A percentile compares a stretch with the other conserved stretches of the same genome.
These are phyloP conservation scores for Netta rufina DNA, from an alignment of 2,797 vertebrate species.

Conservation along the genomic window DNA sequence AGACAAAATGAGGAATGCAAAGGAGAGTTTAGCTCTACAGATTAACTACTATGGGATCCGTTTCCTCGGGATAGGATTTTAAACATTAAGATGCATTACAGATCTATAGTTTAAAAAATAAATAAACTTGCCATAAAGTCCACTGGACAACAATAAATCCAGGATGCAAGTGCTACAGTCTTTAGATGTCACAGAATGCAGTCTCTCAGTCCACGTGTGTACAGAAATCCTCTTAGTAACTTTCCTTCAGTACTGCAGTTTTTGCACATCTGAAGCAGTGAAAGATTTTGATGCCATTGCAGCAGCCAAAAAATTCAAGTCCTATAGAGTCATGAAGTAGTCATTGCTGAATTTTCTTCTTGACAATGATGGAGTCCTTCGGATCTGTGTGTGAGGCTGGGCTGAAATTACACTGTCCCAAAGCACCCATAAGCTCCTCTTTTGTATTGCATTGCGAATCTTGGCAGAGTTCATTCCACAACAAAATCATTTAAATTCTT, in stretches of 20 bases:
- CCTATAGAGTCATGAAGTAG: background rate
- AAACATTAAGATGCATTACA: conserved; percentile 35
- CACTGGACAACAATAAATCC: background rate
- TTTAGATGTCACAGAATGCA: background rate
- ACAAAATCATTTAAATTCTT: conserved; percentile 24
- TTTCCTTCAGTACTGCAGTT: background rate
- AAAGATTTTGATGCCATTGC: background rate
- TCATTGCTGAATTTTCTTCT: conserved; percentile 34
- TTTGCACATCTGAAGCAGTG: background rate
- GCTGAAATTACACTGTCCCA: conserved; percentile 47
- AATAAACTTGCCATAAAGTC: background rate
- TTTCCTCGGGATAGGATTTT: conserved; percentile 42
- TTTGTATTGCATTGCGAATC: conserved; percentile 10
- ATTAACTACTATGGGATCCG: background rate
- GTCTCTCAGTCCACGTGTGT: background rate
- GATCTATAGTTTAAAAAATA: background rate
- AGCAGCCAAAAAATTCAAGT: background rate
- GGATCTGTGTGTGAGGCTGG: background rate
- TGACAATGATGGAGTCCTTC: background rate
- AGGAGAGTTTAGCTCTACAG: background rate
- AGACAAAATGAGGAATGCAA: background rate
- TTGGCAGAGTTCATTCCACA: conserved; percentile 25
- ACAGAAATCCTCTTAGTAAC: background rate
- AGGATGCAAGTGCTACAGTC: background rate
- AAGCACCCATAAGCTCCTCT: background rate